Base-by-base conservation (phyloP, 2,113 vertebrate genomes). In the Cairina moschata region DNA sequence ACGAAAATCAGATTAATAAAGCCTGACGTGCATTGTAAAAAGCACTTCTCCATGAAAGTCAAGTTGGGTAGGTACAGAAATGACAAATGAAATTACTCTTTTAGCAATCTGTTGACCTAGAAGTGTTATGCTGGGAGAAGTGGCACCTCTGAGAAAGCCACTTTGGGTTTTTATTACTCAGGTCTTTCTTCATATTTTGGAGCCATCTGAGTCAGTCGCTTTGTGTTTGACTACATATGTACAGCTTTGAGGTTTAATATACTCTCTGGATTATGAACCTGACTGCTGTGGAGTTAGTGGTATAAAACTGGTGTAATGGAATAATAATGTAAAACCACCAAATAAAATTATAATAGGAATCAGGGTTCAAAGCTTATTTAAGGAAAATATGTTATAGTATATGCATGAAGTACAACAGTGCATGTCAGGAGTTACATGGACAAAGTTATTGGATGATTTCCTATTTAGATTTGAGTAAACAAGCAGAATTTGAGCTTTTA, bases 1-100 rank as follows among this genome's bases (percentile, higher is more conserved):
- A 67, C 40, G 83, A 72, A 83, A 94, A 94, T 94, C 93, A 78
- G 93, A 89, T 96, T 97, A 97, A 96, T 91, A 91, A 91, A 88
- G 78, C 76, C 71, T 95, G 97, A 66, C 72, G 2, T 29, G 34
- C 66, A 38, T 60, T 95, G 75, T 88, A 50, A 59, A 86, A 55
- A 52, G 69, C 18, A 17, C 13, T 60, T 83, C 87, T 92, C 63
- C n/a, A 36, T 69, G 92, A 67, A 76, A 87, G 79, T 44, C 92
- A 36, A 85, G 26, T 18, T 73, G 23, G 56, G 71, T 69, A 46
- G 62, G 83, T 14, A 29, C 34, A 73, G 80, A 26, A 69, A 29
- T 65, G 71, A 42, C 86, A 84, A 58, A 69, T 54, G 81, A 25
- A 46, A 58, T 72, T 34, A 17, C 72, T 92, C 40, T 62, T 15